These are phyloP conservation scores for Reticulitermes lucifugus DNA, from an alignment of 2,888 invertebrate genomes.

Conservation along the genomic window DNA sequence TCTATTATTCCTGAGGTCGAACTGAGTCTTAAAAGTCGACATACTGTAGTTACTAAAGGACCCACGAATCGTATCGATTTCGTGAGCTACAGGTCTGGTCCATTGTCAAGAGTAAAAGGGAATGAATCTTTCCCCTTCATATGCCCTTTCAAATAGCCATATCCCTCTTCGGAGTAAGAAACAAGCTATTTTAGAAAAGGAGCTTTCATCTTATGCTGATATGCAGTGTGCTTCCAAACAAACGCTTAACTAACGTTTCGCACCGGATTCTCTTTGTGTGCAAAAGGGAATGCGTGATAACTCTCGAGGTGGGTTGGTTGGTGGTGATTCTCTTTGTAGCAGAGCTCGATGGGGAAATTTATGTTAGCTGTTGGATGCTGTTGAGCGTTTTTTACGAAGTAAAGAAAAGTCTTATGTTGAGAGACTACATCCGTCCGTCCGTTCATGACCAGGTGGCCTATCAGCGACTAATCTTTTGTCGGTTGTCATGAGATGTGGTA, in stretches of 20 bases:
- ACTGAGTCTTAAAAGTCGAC: constrained; percentile 1
- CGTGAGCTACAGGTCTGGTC: constrained; percentile 35
- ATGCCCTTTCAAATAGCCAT: neutral
- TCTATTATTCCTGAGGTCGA: neutral
- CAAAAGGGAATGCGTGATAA: neutral
- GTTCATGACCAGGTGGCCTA: too few species aligned
- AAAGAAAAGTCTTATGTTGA: too few species aligned
- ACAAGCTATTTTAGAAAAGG: neutral
- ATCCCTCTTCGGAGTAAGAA: neutral
- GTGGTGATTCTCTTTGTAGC: too few species aligned
- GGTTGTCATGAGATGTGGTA: too few species aligned
- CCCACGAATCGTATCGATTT: constrained; percentile 37
- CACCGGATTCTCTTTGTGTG: neutral
- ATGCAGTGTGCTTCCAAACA: neutral
- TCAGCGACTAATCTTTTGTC: too few species aligned
- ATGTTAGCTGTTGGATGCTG: too few species aligned
- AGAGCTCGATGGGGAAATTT: too few species aligned
- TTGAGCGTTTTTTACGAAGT: too few species aligned
- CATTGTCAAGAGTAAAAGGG: constrained; percentile 37
- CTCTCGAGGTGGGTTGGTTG: neutral
- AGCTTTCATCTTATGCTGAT: neutral
- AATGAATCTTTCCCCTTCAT: neutral
- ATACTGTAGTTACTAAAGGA: constrained; percentile 12
- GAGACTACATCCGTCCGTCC: too few species aligned
- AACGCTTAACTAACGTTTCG: too few species aligned